phyloP scores from a whole-genome alignment of 30 jellyfish, hydroid and myxozoan genomes.

The Hydractinia symbiolongicarpus region DNA sequence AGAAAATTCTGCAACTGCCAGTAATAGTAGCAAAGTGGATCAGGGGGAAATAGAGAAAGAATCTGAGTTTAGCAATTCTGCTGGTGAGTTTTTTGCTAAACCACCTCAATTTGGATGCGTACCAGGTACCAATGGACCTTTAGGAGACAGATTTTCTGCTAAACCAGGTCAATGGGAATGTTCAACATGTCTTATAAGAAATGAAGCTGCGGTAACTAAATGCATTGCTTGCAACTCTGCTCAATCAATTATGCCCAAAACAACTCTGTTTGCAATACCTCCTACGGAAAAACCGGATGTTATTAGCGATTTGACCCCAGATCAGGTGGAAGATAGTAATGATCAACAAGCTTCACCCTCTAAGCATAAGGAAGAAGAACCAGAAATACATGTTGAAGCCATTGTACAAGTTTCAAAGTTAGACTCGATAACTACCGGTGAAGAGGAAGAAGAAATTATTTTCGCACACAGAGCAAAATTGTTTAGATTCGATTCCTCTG shows the following conservation, averaged over 20 bases:
- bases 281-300: not conserved
- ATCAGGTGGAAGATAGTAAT: not conserved
- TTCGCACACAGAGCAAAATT: constrained; percentile 59
- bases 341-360: not conserved
- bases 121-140: no score
- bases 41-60: no score
- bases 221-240: constrained; percentile 19
- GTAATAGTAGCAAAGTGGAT: not conserved
- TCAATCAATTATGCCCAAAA: not conserved
- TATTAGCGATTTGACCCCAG: not conserved
- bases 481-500: constrained; percentile 47
- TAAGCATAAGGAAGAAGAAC: constrained; percentile 19
- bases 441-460: constrained; percentile 56
- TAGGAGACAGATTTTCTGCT: not conserved
- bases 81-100: no score
- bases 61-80: no score
- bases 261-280: not conserved
- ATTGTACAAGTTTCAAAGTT: constrained; percentile 21
- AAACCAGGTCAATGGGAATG: constrained; percentile 37
- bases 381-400: constrained; percentile 34
- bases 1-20: not conserved
- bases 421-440: constrained; percentile 53
- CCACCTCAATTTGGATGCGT: no score
- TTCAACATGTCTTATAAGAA: constrained; percentile 13
- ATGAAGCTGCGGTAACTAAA: constrained; percentile 10